Percentiles rank a stretch among this genome's conserved stretches.
Conservation (phyloP, 2,797 vertebrate genomes). For the Brachyrhaphis roseni region DNA sequence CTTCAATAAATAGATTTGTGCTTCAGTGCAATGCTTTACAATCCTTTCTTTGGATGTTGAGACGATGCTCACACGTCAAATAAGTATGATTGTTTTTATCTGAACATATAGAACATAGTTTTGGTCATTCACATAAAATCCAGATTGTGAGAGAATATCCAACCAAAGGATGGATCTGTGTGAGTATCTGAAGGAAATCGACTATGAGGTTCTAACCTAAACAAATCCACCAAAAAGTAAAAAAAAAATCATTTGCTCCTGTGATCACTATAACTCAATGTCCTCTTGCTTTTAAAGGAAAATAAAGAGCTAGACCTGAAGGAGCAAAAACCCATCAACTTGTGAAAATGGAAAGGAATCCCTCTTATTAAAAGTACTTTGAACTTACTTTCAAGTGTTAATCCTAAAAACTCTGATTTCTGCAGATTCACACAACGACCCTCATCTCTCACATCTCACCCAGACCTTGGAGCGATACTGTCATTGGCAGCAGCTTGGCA, state of each 20-base stretch:
- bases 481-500: conserved; percentile 35
- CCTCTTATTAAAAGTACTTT: neutral
- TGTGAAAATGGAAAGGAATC: neutral
- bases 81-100: neutral
- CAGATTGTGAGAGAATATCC: neutral
- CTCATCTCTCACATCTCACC: conserved; percentile 30
- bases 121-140: neutral
- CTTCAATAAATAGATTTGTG: neutral
- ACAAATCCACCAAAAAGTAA: neutral
- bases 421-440: conserved; percentile 59
- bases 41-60: neutral
- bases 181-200: neutral
- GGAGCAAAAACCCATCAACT: conserved; percentile 54
- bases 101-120: neutral
- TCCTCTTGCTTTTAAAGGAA: conserved; percentile 67
- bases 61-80: neutral
- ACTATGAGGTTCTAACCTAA: neutral
- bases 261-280: neutral
- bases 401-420: conserved; percentile 66
- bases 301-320: conserved; percentile 82
- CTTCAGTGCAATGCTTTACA: neutral
- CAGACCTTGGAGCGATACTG: conserved; percentile 59
- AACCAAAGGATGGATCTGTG: neutral
- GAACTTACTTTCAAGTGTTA: conserved; percentile 57
- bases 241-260: neutral